Evolutionary conservation across 2,113 vertebrate genomes (phyloP).

Genomic region (Nothocercus julius): DNA sequence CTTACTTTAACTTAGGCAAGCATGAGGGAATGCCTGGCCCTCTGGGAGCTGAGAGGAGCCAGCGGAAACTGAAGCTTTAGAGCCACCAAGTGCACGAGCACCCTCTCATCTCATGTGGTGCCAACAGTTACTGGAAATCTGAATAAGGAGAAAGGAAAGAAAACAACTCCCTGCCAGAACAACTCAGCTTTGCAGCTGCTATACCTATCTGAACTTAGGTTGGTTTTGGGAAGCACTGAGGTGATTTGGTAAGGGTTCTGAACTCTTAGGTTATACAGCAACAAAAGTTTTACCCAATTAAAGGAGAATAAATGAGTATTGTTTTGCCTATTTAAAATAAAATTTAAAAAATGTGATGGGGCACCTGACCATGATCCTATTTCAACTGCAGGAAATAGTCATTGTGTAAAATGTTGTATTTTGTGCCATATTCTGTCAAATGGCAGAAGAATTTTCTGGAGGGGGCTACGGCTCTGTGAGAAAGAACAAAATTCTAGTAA

Average conservation of each 20-base stretch:
- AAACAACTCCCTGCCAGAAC: background rate
- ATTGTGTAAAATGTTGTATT: background rate
- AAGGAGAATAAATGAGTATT: background rate
- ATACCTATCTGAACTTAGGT: background rate
- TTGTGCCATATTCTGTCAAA: background rate
- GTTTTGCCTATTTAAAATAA: background rate
- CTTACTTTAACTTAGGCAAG: background rate
- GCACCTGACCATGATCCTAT: background rate
- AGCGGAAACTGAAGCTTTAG: background rate
- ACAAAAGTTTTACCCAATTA: background rate
- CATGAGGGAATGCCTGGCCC: accelerated
- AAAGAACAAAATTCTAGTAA: background rate
- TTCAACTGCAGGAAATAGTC: background rate
- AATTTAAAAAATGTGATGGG: background rate
- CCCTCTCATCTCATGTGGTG: background rate
- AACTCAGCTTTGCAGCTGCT: background rate
- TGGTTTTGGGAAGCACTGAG: background rate
- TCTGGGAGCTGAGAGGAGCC: background rate
- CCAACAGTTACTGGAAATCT: background rate
- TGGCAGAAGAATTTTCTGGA: background rate
- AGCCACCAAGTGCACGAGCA: background rate
- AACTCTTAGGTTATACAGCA: background rate
- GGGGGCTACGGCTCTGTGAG: background rate
- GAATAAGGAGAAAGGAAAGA: background rate
- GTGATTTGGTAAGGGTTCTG: background rate